Evolutionary conservation across 2,797 vertebrate species (phyloP).

Genomic region (Danio tinwini): DNA sequence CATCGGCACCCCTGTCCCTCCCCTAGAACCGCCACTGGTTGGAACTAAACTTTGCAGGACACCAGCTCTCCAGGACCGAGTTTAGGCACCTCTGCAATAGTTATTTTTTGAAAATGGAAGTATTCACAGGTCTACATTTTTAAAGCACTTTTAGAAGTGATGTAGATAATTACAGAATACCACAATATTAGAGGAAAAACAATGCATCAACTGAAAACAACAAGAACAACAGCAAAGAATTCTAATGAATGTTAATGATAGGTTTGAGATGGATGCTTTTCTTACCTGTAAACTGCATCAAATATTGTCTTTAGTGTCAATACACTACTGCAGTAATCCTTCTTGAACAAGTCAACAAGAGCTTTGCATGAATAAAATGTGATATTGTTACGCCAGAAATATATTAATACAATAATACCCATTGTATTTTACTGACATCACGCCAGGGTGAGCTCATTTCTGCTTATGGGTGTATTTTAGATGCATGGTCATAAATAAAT

Average conservation of each 20-base stretch:
- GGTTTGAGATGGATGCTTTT: constrained; percentile 27
- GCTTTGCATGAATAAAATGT: not conserved
- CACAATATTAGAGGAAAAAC: too few relatives aligned
- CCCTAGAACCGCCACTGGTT: too few relatives aligned
- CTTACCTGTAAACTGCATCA: constrained; percentile 5
- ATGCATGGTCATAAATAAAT: not conserved
- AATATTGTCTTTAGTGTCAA: not conserved
- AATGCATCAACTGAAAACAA: too few relatives aligned
- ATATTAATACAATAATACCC: too few relatives aligned
- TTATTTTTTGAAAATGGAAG: not conserved
- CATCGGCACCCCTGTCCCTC: too few relatives aligned
- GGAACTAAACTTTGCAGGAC: too few relatives aligned
- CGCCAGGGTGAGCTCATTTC: not conserved
- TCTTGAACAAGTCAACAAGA: not conserved
- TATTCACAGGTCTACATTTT: not conserved
- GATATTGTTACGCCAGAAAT: not conserved
- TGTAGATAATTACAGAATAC: too few relatives aligned
- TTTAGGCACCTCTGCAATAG: too few relatives aligned
- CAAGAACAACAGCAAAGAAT: too few relatives aligned
- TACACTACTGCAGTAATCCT: not conserved
- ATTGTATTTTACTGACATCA: not conserved
- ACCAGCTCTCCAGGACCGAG: too few relatives aligned
- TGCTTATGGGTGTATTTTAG: not conserved
- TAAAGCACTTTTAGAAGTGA: too few relatives aligned
- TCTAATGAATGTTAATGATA: too few relatives aligned